Conservation (phyloP, 1,140 invertebrate genomes). For the Drosophila erecta region DNA sequence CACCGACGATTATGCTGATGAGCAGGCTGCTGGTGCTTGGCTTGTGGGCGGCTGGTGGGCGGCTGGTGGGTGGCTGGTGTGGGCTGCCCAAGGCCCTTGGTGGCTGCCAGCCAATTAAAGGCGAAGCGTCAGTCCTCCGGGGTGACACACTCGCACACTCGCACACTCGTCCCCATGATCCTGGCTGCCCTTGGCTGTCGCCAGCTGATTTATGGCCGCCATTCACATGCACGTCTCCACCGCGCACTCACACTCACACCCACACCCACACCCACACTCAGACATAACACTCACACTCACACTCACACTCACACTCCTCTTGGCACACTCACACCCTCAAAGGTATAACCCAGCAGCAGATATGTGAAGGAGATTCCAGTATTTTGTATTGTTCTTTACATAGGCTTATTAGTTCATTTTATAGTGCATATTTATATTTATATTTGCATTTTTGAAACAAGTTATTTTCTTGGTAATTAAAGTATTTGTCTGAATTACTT, state of each 20-base stretch:
- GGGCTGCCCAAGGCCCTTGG: conserved; percentile 12
- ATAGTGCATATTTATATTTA: no score
- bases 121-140: conserved; percentile 27
- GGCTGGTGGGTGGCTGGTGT: neutral
- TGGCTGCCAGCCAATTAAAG: conserved; percentile 54
- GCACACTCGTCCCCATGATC: neutral
- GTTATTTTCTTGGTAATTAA: no score
- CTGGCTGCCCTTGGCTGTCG: conserved; percentile 44
- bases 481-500: no score
- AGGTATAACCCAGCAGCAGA: neutral
- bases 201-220: conserved; percentile 55
- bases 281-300: neutral
- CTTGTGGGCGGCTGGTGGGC: neutral
- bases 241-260: neutral
- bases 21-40: conserved; percentile 4
- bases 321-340: neutral
- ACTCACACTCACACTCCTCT: neutral
- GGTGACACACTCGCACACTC: conserved; percentile 7
- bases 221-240: conserved; percentile 48
- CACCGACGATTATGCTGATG: conserved; percentile 61
- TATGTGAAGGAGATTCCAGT: neutral
- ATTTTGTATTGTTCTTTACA: no score
- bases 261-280: no score
- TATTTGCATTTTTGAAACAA: no score
- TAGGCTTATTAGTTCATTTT: no score